These are phyloP conservation scores for Ylistrum balloti DNA, from an alignment of 1,140 invertebrate genomes.

Conservation along the genomic window DNA sequence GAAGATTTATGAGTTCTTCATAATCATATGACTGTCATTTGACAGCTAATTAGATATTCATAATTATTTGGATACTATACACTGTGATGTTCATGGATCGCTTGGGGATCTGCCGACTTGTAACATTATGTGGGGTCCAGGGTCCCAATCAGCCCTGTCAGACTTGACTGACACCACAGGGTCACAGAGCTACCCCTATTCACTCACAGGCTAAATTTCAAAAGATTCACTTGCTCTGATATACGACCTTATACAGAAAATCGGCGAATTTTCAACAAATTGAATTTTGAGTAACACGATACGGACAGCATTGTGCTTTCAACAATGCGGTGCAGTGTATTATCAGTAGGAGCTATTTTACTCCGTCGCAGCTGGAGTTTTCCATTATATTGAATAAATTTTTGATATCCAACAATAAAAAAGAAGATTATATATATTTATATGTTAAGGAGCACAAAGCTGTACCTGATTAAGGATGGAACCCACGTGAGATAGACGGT, in stretches of 20 bases:
- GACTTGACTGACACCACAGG: neutral
- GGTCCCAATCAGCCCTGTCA: neutral
- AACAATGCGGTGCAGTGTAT: slow-evolving; percentile 38
- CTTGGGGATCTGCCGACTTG: neutral
- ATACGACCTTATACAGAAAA: slow-evolving; percentile 27
- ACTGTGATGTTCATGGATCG: neutral
- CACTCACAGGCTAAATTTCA: slow-evolving; percentile 4
- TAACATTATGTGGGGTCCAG: slow-evolving; percentile 30
- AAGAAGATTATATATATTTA: slow-evolving; percentile 40
- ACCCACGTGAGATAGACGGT: neutral
- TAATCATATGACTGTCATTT: neutral
- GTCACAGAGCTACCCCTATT: slow-evolving; percentile 3
- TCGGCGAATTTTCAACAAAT: slow-evolving; percentile 34
- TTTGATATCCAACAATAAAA: slow-evolving; percentile 36
- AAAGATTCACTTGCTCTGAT: slow-evolving; percentile 27
- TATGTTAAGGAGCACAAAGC: neutral
- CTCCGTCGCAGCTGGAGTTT: neutral
- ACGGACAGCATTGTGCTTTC: neutral
- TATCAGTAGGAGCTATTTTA: neutral
- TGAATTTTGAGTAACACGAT: neutral
- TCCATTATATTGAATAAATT: neutral
- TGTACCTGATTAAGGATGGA: neutral
- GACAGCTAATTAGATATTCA: slow-evolving; percentile 22
- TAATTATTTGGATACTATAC: slow-evolving; percentile 32
- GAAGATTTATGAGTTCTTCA: slow-evolving; percentile 11